These are phyloP conservation scores for Decapterus maruadsi DNA, from an alignment of 2,797 vertebrate genomes.

Conservation along the genomic window DNA sequence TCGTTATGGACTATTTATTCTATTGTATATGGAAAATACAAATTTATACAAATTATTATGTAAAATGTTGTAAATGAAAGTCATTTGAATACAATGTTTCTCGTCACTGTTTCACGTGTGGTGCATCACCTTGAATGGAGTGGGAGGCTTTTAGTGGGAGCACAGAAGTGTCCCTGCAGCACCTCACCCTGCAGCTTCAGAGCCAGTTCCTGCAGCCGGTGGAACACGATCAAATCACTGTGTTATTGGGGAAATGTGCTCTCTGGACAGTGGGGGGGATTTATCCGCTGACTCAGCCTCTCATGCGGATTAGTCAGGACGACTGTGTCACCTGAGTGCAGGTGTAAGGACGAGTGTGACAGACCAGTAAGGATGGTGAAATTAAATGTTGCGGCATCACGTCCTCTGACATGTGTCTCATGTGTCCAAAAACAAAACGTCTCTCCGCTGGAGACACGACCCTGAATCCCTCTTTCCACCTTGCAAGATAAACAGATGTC, in stretches of 20 bases:
- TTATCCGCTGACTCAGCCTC: constrained; percentile 71
- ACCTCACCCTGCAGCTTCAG: constrained; percentile 28
- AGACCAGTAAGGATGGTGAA: constrained; percentile 23
- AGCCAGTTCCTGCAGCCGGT: constrained; percentile 26
- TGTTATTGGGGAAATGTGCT: constrained; percentile 56
- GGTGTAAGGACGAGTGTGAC: constrained; percentile 62
- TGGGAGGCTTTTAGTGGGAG: constrained; percentile 42
- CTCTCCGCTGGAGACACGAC: neutral
- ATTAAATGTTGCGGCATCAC: constrained; percentile 34
- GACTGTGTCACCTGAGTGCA: constrained; percentile 51
- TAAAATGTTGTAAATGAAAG: neutral
- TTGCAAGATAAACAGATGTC: neutral
- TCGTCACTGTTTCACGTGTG: constrained; percentile 1
- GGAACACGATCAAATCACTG: constrained; percentile 49
- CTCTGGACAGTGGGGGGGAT: constrained; percentile 41
- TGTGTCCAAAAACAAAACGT: neutral
- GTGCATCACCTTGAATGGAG: constrained; percentile 8
- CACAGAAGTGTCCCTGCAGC: constrained; percentile 35
- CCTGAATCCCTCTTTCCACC: neutral
- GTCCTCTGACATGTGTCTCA: neutral
- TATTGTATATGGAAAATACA: neutral
- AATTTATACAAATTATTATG: neutral
- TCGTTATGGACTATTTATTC: neutral
- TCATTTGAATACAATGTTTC: neutral
- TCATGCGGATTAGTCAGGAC: constrained; percentile 60